Conservation (phyloP, 30 jellyfish, hydroid and myxozoan species). For the Aurelia aurita region DNA sequence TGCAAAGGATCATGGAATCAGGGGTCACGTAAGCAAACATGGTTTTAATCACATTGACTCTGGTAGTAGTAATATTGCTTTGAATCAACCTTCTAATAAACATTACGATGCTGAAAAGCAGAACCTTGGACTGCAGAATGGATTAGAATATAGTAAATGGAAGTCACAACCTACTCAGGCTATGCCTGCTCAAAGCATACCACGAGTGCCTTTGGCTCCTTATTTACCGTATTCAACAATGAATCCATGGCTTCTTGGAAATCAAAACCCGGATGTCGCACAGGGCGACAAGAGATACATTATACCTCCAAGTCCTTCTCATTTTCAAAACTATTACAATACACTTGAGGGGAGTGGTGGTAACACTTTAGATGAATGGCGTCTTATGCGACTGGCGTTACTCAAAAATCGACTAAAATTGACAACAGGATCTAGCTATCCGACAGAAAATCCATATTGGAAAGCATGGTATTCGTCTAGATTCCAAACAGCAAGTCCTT, state of each 20-base stretch:
- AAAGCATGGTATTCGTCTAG: slow-evolving; percentile 47
- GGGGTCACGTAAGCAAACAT: slow-evolving; percentile 1
- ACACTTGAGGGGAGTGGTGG: slow-evolving; percentile 52
- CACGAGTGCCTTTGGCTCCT: background rate
- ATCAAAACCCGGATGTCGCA: background rate
- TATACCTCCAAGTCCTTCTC: slow-evolving; percentile 70
- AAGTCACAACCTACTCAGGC: background rate
- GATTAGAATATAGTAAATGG: background rate
- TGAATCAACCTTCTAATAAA: background rate
- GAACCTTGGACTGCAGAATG: background rate
- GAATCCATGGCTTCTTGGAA: background rate
- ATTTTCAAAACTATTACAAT: slow-evolving; percentile 4
- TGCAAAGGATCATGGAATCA: background rate
- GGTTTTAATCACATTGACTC: background rate
- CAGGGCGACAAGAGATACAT: slow-evolving; percentile 64
- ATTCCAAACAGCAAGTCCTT: background rate
- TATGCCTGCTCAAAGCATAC: background rate
- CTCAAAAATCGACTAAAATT: slow-evolving; percentile 56
- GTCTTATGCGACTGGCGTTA: slow-evolving; percentile 44
- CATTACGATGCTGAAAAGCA: background rate
- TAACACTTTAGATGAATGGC: slow-evolving; percentile 48
- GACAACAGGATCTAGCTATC: slow-evolving; percentile 68
- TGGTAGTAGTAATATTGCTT: background rate
- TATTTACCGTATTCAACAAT: background rate
- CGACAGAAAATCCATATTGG: slow-evolving; percentile 75